Percentiles rank a stretch among this genome's conserved stretches.
phyloP scores from a whole-genome alignment of 2,888 invertebrate species.

The Tetragonisca angustula region DNA sequence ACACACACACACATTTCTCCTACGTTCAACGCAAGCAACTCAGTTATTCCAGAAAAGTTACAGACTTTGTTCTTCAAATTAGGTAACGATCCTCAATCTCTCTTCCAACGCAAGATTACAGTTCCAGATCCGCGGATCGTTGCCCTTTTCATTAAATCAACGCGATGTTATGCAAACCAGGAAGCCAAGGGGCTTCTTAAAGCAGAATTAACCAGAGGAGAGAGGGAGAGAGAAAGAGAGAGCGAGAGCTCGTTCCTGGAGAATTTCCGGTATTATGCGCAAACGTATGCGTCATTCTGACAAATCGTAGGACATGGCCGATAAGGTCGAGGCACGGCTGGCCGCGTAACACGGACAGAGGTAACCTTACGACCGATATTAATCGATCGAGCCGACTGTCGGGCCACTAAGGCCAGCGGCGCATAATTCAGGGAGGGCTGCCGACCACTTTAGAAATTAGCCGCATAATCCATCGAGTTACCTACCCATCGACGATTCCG shows the following conservation, averaged over 20 bases:
- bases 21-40: no score
- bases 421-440: conserved; percentile 73
- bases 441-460: conserved; percentile 80
- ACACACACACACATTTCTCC: no score
- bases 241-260: conserved; percentile 20
- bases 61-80: background rate
- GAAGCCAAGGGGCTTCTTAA: conserved; percentile 33
- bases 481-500: conserved; percentile 58
- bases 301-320: conserved; percentile 53
- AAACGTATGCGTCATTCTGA: conserved; percentile 54
- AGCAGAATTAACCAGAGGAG: conserved; percentile 38
- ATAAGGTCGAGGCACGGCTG: conserved; percentile 33
- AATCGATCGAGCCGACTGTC: conserved; percentile 60
- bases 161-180: conserved; percentile 35
- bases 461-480: conserved; percentile 78
- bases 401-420: conserved; percentile 66
- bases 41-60: no score
- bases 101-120: background rate
- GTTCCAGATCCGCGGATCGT: conserved; percentile 12
- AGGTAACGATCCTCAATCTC: background rate
- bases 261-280: conserved; percentile 50
- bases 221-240: no score
- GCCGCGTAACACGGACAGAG: conserved; percentile 18
- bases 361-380: conserved; percentile 61
- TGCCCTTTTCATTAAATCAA: background rate